A percentile compares a stretch with the other conserved stretches of the same genome.
Conservation (phyloP, 2,113 vertebrate species). For the Notothenia rossii region DNA sequence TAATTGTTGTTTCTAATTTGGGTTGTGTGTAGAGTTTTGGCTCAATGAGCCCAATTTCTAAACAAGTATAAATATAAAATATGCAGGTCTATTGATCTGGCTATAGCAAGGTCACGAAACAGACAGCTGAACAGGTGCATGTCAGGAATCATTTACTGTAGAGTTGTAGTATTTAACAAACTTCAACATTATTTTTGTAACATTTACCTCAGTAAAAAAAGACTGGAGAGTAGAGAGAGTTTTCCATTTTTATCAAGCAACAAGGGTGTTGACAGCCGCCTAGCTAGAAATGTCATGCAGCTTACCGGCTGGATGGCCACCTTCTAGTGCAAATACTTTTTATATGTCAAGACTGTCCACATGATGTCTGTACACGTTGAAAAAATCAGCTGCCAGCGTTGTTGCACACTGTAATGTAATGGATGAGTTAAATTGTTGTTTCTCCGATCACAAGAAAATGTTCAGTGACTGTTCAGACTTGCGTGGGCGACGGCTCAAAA, state of each 20-base stretch:
- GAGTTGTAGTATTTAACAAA: background rate
- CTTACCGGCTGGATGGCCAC: background rate
- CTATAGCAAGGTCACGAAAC: background rate
- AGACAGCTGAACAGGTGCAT: background rate
- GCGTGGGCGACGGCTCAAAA: slow-evolving; percentile 30
- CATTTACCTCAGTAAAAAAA: background rate
- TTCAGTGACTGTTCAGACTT: slow-evolving; percentile 30
- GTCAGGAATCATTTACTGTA: background rate
- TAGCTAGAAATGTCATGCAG: background rate
- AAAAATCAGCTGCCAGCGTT: background rate
- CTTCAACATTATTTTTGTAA: background rate
- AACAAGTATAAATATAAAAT: background rate
- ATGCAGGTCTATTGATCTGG: background rate
- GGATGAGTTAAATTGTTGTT: slow-evolving; percentile 14
- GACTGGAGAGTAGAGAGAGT: too few species aligned
- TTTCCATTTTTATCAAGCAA: background rate
- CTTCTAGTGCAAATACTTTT: background rate
- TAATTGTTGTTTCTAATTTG: too few species aligned
- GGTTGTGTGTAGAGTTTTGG: too few species aligned
- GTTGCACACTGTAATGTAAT: background rate
- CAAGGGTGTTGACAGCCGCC: background rate
- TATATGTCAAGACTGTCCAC: background rate
- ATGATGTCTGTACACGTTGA: background rate
- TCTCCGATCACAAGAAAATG: slow-evolving; percentile 19
- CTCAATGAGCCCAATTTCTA: too few species aligned